These are phyloP conservation scores for Callosobruchus maculatus DNA, from an alignment of 2,888 invertebrate genomes.

Conservation along the genomic window DNA sequence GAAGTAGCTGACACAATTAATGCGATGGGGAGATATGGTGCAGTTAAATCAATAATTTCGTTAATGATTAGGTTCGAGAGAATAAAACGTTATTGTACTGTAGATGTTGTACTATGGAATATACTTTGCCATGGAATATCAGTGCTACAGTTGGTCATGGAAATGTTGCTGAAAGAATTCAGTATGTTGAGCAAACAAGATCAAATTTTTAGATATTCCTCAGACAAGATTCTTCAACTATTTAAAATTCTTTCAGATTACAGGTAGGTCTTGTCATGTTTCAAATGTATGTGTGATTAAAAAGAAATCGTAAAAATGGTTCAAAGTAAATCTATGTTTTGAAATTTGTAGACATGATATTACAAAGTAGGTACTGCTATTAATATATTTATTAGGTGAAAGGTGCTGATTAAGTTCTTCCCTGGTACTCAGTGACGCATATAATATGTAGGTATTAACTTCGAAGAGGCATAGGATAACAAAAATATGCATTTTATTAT, in stretches of 20 bases:
- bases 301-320: no score
- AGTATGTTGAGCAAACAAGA: constrained; percentile 44
- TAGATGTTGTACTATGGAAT: constrained; percentile 8
- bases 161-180: constrained; percentile 55
- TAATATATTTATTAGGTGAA: no score
- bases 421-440: no score
- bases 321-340: no score
- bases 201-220: constrained; percentile 58
- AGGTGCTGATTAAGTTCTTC: no score
- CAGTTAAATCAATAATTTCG: constrained; percentile 56
- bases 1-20: constrained; percentile 32
- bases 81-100: constrained; percentile 39
- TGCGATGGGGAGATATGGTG: constrained; percentile 59
- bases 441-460: no score
- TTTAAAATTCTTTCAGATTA: constrained; percentile 60
- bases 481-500: no score
- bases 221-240: constrained; percentile 57
- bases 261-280: no score
- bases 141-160: constrained; percentile 50
- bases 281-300: no score
- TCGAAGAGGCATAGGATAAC: no score
- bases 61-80: constrained; percentile 62
- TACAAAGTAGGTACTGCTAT: no score
- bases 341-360: no score
- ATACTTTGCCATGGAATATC: constrained; percentile 28